phyloP scores from a whole-genome alignment of 2,113 vertebrate species.

The Oryzias javanicus region DNA sequence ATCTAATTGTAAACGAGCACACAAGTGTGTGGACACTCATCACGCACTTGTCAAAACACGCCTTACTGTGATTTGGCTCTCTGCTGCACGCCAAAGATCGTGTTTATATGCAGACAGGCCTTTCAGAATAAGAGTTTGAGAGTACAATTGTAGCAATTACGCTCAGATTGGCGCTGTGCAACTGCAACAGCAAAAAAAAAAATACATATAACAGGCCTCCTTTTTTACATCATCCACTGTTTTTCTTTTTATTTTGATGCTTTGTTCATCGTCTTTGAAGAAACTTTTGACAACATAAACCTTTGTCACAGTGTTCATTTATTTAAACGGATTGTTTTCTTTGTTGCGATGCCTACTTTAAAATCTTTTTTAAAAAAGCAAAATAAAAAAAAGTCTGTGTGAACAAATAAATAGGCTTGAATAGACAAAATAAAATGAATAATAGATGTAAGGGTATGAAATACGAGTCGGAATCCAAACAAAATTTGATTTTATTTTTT shows the following conservation, averaged over 20 bases:
- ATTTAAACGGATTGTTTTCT: too few relatives aligned
- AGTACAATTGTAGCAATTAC: slow-evolving; percentile 88
- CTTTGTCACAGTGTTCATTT: too few relatives aligned
- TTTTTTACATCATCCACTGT: slow-evolving; percentile 64
- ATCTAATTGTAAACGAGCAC: slow-evolving; percentile 59
- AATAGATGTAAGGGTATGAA: too few relatives aligned
- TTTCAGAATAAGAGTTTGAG: slow-evolving; percentile 82
- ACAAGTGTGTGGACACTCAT: slow-evolving; percentile 61
- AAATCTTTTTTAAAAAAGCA: too few relatives aligned
- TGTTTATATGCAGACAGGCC: slow-evolving; percentile 86
- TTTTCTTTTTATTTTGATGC: slow-evolving; percentile 41
- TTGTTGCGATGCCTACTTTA: too few relatives aligned
- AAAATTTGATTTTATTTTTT: too few relatives aligned
- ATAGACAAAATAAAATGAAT: too few relatives aligned
- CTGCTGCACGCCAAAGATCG: slow-evolving; percentile 38
- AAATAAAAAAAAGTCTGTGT: too few relatives aligned
- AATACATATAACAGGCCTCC: slow-evolving; percentile 74
- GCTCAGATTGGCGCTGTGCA: slow-evolving; percentile 72
- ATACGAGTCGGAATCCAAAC: too few relatives aligned
- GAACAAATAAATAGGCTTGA: too few relatives aligned
- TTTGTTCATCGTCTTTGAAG: slow-evolving; percentile 31
- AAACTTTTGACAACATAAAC: slow-evolving; percentile 30
- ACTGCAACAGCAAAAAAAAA: slow-evolving; percentile 81
- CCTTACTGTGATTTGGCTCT: slow-evolving; percentile 44
- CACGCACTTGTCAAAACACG: slow-evolving; percentile 68